These are phyloP conservation scores for Ceuthmochares aereus DNA, from an alignment of 2,113 vertebrate species.

Conservation along the genomic window DNA sequence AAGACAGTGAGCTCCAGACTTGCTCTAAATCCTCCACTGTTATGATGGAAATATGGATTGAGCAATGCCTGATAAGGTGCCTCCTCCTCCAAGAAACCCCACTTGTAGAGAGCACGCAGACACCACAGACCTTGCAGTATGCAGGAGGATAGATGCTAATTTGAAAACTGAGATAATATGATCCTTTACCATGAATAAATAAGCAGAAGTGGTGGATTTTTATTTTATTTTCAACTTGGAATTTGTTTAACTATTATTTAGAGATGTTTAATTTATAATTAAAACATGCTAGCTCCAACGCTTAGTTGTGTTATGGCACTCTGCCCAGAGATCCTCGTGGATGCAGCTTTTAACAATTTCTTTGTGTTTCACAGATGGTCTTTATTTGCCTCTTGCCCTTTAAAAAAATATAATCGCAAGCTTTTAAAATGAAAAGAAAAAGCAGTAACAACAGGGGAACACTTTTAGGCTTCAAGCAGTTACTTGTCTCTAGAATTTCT, in stretches of 20 bases:
- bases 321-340: not conserved
- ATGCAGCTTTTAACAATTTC: conserved; percentile 11
- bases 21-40: not conserved
- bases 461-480: not conserved
- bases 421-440: not conserved
- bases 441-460: not conserved
- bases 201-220: not conserved
- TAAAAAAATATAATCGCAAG: not conserved
- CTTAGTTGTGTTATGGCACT: not conserved
- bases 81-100: not conserved
- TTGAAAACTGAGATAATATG: not conserved
- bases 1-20: not conserved
- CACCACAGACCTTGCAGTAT: not conserved
- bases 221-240: not conserved
- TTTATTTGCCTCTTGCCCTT: not conserved
- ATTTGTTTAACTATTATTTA: not conserved
- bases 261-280: conserved; percentile 22
- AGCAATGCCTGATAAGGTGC: not conserved
- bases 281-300: not conserved
- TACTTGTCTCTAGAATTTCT: not conserved
- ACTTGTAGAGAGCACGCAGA: not conserved
- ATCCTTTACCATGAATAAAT: not conserved
- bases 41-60: not conserved
- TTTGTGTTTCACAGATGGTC: conserved; percentile 13
- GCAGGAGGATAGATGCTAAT: not conserved